Conservation (phyloP, 2,888 invertebrate species). For the Acrocyrtus sp. region DNA sequence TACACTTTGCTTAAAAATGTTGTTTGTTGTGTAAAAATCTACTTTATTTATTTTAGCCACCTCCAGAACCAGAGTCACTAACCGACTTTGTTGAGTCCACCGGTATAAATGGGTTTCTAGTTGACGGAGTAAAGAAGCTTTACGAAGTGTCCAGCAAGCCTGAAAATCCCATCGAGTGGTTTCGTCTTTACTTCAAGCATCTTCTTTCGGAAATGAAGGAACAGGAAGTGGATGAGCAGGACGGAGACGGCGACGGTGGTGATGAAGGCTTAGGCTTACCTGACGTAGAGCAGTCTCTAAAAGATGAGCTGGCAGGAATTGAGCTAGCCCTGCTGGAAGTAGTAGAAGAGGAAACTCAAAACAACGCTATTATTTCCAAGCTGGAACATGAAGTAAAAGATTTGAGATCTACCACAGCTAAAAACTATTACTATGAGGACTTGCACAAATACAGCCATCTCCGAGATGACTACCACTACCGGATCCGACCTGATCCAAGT, state of each 20-base stretch:
- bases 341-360: slow-evolving; percentile 19
- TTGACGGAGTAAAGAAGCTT: slow-evolving; percentile 34
- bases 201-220: slow-evolving; percentile 22
- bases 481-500: slow-evolving; percentile 37
- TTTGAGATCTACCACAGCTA: not conserved
- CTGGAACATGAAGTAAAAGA: slow-evolving; percentile 30
- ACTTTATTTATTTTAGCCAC: too few relatives aligned
- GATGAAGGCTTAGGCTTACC: not conserved
- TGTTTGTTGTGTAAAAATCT: too few relatives aligned
- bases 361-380: slow-evolving; percentile 8
- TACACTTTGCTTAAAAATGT: too few relatives aligned
- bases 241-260: not conserved
- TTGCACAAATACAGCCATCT: slow-evolving; percentile 23
- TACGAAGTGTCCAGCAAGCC: slow-evolving; percentile 42
- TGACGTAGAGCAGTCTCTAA: slow-evolving; percentile 14
- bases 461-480: slow-evolving; percentile 34
- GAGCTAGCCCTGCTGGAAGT: slow-evolving; percentile 4
- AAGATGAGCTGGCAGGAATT: slow-evolving; percentile 13
- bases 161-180: slow-evolving; percentile 51
- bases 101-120: slow-evolving; percentile 26
- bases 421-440: slow-evolving; percentile 23
- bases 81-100: slow-evolving; percentile 31
- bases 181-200: slow-evolving; percentile 38
- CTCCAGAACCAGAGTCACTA: slow-evolving; percentile 3
- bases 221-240: not conserved